Conservation (phyloP, 2,113 vertebrate species). For the Callospermophilus lateralis region DNA sequence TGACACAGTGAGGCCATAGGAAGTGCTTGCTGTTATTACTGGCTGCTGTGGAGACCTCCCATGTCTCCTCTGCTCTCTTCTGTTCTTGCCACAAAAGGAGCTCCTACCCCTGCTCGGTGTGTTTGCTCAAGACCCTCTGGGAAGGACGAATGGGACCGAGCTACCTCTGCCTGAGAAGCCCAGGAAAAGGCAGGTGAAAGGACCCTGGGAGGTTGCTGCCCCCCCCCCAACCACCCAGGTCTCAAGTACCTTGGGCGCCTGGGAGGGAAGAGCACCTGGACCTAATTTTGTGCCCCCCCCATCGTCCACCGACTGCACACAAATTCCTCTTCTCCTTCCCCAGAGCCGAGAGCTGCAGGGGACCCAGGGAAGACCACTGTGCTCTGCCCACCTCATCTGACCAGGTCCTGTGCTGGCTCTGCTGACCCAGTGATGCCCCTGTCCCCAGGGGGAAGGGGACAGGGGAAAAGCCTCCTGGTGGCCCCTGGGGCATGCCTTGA, state of each 20-base stretch:
- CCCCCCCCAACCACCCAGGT: not conserved
- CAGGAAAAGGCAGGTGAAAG: not conserved
- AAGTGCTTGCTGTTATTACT: too few species aligned
- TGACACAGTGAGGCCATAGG: fast-evolving
- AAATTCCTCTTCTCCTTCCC: not conserved
- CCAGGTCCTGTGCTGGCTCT: not conserved
- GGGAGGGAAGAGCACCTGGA: not conserved
- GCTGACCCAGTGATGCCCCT: not conserved
- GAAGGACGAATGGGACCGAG: not conserved
- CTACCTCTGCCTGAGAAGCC: not conserved
- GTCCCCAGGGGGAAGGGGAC: not conserved
- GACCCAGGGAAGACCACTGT: not conserved
- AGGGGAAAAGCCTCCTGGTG: not conserved
- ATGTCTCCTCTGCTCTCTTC: not conserved
- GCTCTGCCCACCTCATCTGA: not conserved
- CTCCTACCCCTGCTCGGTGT: fast-evolving
- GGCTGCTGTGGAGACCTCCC: too few species aligned
- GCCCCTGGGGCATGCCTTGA: fast-evolving
- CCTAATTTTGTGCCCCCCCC: not conserved
- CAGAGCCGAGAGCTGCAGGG: not conserved
- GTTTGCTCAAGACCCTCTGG: not conserved
- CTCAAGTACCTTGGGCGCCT: not conserved
- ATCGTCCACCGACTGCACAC: fast-evolving
- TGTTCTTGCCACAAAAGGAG: not conserved
- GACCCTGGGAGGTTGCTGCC: not conserved